Base-by-base conservation (phyloP, 2,797 vertebrate genomes). In the Eidolon dupreanum region DNA sequence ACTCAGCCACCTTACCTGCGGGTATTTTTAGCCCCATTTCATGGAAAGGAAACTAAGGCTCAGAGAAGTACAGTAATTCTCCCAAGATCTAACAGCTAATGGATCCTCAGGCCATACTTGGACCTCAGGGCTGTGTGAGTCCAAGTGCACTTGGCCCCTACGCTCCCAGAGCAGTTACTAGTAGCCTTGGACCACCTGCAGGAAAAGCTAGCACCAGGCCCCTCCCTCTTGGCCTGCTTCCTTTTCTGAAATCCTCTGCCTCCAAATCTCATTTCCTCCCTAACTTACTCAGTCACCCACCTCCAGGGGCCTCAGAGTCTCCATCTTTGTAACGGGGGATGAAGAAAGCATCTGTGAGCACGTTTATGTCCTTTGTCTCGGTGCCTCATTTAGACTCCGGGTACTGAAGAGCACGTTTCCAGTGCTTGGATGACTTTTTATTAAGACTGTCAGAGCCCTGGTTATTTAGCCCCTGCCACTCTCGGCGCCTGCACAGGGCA, bases 291-390 rank as follows among this genome's bases (percentile, higher is more conserved):
- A 2, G 26, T 46, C 22, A 24, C 26, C 20, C 11, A 10, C 41
- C 61, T 81, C 46, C 88, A 19, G 26, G 7, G 78, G 13, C 55
- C 85, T 51, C 61, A 3, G 9, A 13, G 53, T 86, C 71, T 73
- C 59, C 6, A 15, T 38, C 46, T 82, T 28, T 20, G 36, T 63
- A 49, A 57, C 8, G 33, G 36, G 8, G 33, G 24, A 38, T 13
- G 28, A 51, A 85, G 70, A 8, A 43, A 74, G 16, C 6, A 31
- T 2, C 4, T 1, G 3, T 10, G 41, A 53, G 36, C 36, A 6
- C 0, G 0, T 12, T 11, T 31, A 8, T 2, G 9, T 1, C 31
- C 46, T 36, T n/a, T 10, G 26, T 63, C 55, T 38, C 17, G 7
- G n/a, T 36, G 22, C 59, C 51, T 15, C 10, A 17, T 11, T 83